Percentiles rank a stretch among this genome's conserved stretches.
These are phyloP conservation scores for Galeruca laticollis DNA, from an alignment of 2,888 invertebrate genomes.

Conservation along the genomic window DNA sequence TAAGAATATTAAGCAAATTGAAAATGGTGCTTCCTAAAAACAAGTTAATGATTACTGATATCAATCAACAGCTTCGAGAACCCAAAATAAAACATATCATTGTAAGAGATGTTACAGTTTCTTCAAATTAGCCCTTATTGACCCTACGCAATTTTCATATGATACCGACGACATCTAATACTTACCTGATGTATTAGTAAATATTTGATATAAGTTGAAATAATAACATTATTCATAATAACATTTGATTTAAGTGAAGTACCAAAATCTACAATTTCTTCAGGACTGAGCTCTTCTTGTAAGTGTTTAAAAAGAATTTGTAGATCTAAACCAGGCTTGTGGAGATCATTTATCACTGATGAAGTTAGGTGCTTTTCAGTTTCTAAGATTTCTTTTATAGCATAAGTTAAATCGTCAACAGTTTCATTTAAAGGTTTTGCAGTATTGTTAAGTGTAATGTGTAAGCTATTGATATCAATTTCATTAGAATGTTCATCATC, in stretches of 20 bases:
- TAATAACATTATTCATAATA: conserved; percentile 37
- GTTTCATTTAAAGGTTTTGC: conserved; percentile 30
- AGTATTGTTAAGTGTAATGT: conserved; percentile 19
- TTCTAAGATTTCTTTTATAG: conserved; percentile 47
- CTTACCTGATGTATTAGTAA: conserved; percentile 46
- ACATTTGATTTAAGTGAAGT: conserved; percentile 33
- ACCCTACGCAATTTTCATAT: too few species aligned
- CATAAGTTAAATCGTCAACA: conserved; percentile 42
- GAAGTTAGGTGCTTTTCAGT: conserved; percentile 38
- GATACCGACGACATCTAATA: too few species aligned
- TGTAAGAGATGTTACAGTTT: too few species aligned
- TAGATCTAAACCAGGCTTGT: conserved; percentile 35
- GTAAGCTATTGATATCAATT: conserved; percentile 1
- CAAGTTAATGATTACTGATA: too few species aligned
- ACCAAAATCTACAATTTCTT: conserved; percentile 47
- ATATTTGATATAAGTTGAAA: conserved; percentile 42
- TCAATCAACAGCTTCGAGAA: too few species aligned
- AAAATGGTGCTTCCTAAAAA: too few species aligned
- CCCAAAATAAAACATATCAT: too few species aligned
- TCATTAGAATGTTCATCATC: conserved; percentile 13
- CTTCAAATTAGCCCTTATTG: too few species aligned
- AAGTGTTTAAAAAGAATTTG: conserved; percentile 41
- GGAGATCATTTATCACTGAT: conserved; percentile 43
- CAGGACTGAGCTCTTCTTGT: conserved; percentile 38
- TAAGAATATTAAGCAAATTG: too few species aligned